Percentiles rank a stretch among this genome's conserved stretches.
phyloP scores from a whole-genome alignment of 1,140 invertebrate genomes.

The Drosophila parvula region DNA sequence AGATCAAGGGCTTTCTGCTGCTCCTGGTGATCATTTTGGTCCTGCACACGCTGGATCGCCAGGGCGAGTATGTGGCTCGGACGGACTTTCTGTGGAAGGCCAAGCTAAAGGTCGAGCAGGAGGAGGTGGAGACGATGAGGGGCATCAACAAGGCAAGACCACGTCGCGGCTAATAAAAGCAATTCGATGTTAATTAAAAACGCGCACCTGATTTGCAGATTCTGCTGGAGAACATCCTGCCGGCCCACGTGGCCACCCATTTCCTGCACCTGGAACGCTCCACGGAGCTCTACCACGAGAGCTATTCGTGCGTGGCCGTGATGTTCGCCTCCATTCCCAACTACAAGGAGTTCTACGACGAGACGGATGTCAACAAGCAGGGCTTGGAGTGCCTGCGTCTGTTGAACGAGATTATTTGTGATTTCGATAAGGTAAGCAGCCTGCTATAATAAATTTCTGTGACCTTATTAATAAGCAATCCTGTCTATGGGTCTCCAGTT shows the following conservation, averaged over 20 bases:
- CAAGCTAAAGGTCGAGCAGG: slow-evolving; percentile 95
- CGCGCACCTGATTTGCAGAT: slow-evolving; percentile 84
- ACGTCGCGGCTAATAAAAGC: neutral
- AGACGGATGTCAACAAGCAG: slow-evolving; percentile 98
- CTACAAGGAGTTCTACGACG: slow-evolving; percentile 99
- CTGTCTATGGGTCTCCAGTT: slow-evolving; percentile 85
- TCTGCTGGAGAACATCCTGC: slow-evolving; percentile 97
- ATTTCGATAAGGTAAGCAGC: slow-evolving; percentile 96
- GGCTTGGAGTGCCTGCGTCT: slow-evolving; percentile 97
- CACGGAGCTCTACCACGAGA: slow-evolving; percentile 96
- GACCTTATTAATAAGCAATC: neutral
- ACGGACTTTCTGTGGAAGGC: slow-evolving; percentile 97
- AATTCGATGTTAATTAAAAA: slow-evolving; percentile 5
- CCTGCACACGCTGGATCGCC: slow-evolving; percentile 92
- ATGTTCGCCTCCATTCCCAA: slow-evolving; percentile 99
- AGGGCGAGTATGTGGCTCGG: slow-evolving; percentile 93
- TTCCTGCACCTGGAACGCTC: slow-evolving; percentile 88
- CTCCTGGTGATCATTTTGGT: slow-evolving; percentile 87
- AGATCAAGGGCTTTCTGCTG: slow-evolving; percentile 87
- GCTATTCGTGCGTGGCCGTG: slow-evolving; percentile 96
- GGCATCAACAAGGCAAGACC: slow-evolving; percentile 93
- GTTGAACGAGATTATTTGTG: slow-evolving; percentile 99
- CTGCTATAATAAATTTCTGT: neutral
- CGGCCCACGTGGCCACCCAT: slow-evolving; percentile 97
- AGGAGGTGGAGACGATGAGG: slow-evolving; percentile 97